Conservation (phyloP, 2,888 invertebrate species). For the Chelonus formosanus region DNA sequence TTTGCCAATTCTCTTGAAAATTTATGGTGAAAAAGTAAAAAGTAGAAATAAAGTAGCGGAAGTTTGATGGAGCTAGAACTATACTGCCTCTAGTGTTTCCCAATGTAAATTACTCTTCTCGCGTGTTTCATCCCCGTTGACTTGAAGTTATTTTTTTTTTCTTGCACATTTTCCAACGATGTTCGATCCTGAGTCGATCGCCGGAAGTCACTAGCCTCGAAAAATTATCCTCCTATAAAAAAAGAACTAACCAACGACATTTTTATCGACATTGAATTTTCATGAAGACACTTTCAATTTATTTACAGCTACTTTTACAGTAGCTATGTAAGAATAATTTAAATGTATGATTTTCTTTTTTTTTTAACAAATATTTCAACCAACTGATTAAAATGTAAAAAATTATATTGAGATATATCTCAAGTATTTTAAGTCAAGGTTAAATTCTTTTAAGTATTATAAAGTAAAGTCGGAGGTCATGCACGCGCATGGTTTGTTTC, state of each 20-base stretch:
- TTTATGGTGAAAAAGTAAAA: conserved; percentile 24
- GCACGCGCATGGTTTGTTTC: conserved; percentile 3
- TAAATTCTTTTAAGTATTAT: background rate
- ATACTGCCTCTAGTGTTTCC: conserved; percentile 38
- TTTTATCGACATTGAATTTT: conserved; percentile 28
- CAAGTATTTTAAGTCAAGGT: conserved; percentile 22
- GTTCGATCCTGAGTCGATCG: conserved; percentile 21
- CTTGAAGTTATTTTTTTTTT: conserved; percentile 29
- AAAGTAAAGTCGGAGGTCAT: conserved; percentile 2
- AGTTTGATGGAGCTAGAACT: conserved; percentile 23
- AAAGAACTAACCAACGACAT: conserved; percentile 15
- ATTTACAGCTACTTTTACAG: no score
- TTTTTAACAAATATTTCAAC: no score
- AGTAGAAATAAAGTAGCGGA: conserved; percentile 22
- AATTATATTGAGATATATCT: no score
- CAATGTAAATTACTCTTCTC: conserved; percentile 48
- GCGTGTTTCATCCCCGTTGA: conserved; percentile 42
- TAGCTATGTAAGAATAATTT: no score
- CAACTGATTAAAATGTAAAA: no score
- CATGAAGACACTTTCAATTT: conserved; percentile 19
- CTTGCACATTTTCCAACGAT: conserved; percentile 25
- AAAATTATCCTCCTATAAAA: conserved; percentile 31
- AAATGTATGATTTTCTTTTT: no score
- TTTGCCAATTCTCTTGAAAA: no score
- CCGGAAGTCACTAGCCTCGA: conserved; percentile 28